Evolutionary conservation across 2,888 invertebrate species (phyloP).

Genomic region (Spatulosminthurus flaviceps): DNA sequence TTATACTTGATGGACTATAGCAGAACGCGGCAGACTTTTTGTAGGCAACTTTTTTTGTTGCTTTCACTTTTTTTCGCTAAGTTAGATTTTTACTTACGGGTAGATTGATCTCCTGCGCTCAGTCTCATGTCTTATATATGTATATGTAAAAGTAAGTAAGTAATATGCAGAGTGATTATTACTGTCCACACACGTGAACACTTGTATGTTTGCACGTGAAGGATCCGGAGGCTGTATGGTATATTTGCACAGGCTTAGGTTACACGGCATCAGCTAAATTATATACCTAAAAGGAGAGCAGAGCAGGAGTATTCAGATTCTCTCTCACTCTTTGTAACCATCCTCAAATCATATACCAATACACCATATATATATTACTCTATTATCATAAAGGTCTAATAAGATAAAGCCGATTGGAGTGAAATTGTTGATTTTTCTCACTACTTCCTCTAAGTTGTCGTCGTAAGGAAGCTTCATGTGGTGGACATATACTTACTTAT

Average conservation of each 20-base stretch:
- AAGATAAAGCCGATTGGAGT: background rate
- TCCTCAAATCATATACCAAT: no score
- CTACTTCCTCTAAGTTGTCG: background rate
- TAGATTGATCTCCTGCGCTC: background rate
- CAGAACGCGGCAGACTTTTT: constrained; percentile 6
- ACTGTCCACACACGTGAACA: constrained; percentile 15
- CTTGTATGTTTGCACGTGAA: background rate
- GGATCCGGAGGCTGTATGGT: background rate
- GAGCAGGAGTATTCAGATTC: background rate
- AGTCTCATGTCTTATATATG: no score
- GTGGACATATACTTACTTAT: no score
- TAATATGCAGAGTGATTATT: background rate
- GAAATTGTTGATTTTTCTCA: constrained; percentile 8
- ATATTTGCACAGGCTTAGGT: background rate
- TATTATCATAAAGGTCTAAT: background rate
- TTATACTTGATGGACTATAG: constrained; percentile 3
- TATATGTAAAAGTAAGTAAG: no score
- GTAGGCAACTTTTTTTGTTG: background rate
- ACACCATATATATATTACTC: no score
- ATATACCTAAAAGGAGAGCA: background rate
- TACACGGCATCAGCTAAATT: constrained; percentile 8
- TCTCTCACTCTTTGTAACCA: no score
- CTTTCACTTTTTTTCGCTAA: constrained; percentile 1
- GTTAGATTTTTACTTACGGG: background rate
- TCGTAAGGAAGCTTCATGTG: background rate